Evolutionary conservation across 2,113 vertebrate genomes (phyloP).

Genomic region (Eulacestoma nigropectus): DNA sequence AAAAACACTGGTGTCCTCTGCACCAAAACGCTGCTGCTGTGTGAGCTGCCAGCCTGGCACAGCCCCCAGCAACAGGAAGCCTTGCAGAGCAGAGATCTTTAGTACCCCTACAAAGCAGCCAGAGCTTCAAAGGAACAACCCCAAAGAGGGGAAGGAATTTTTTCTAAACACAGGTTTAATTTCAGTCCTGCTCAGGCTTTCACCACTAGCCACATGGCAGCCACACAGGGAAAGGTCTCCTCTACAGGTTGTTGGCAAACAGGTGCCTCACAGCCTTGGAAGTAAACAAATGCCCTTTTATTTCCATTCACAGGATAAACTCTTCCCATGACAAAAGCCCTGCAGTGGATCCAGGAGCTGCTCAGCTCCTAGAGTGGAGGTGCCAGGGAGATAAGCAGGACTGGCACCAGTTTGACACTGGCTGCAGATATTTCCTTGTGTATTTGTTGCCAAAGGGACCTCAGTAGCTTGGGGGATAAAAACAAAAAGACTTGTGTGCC

Average conservation of each 20-base stretch:
- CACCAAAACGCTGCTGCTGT: rapidly evolving
- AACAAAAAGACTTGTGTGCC: background rate
- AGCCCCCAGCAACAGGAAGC: background rate
- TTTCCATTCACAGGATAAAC: background rate
- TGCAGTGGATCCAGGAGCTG: background rate
- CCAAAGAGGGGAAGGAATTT: background rate
- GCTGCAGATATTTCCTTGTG: background rate
- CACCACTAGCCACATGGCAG: background rate
- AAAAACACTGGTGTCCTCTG: background rate
- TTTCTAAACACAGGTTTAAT: background rate
- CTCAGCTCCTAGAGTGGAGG: background rate
- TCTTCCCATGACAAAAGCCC: background rate
- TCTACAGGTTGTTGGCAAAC: background rate
- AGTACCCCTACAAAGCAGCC: background rate
- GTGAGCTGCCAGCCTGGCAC: background rate
- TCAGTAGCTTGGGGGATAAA: background rate
- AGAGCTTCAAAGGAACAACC: background rate
- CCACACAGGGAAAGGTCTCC: background rate
- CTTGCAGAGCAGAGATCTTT: background rate
- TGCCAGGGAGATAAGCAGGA: background rate
- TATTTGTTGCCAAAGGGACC: background rate
- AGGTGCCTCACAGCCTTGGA: background rate
- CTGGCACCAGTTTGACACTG: background rate
- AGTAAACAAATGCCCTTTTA: slow-evolving; percentile 11
- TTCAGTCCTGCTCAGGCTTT: background rate